A percentile compares a stretch with the other conserved stretches of the same genome.
Evolutionary conservation across 2,888 invertebrate species (phyloP).

Genomic region (Mongoloraphidia duomilia): DNA sequence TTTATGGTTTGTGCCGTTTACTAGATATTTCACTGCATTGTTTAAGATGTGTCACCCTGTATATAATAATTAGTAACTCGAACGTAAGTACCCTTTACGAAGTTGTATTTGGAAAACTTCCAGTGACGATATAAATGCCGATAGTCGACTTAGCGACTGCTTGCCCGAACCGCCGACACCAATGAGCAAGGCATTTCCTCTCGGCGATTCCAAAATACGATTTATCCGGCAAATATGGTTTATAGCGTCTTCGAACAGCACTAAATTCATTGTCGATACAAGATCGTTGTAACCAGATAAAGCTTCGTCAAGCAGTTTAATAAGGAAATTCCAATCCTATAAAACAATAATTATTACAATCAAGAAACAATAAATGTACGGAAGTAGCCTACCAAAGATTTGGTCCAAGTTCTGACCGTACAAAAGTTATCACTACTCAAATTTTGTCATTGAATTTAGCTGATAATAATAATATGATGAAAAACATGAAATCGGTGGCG

Average conservation of each 20-base stretch:
- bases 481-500: too few relatives aligned
- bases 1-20: too few relatives aligned
- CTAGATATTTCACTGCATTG: too few relatives aligned
- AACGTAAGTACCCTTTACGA: conserved; percentile 46
- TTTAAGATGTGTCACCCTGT: too few relatives aligned
- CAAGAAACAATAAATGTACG: too few relatives aligned
- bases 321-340: conserved; percentile 50
- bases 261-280: conserved; percentile 82
- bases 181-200: conserved; percentile 82
- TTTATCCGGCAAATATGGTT: conserved; percentile 84
- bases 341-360: too few relatives aligned
- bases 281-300: conserved; percentile 78
- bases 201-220: conserved; percentile 79
- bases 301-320: conserved; percentile 63
- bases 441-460: too few relatives aligned
- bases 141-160: conserved; percentile 76
- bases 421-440: too few relatives aligned
- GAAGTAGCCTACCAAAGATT: too few relatives aligned
- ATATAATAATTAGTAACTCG: too few relatives aligned
- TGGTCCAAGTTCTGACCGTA: too few relatives aligned
- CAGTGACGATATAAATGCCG: conserved; percentile 78
- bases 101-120: conserved; percentile 90
- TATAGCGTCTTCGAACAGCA: conserved; percentile 92
- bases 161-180: conserved; percentile 94
- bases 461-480: too few relatives aligned